Base-by-base conservation (phyloP, 2,797 vertebrate genomes). In the Melanotaenia trifasciata region DNA sequence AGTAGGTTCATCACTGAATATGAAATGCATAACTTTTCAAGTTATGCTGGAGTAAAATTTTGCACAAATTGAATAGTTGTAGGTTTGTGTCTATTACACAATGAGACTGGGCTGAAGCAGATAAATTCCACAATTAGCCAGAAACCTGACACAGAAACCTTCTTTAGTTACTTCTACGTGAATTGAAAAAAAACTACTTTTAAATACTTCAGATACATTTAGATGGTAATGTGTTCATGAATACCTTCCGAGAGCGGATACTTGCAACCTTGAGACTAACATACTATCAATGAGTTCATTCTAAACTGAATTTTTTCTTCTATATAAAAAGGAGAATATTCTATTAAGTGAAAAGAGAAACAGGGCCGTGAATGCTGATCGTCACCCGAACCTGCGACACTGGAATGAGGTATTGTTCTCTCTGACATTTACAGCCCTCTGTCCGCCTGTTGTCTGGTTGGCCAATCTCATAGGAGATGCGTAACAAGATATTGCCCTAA, bases 381-480 rank as follows among this genome's bases (percentile, higher is more conserved):
- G 3, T 13, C 18, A 18, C 43, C 18, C 11, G 18, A 11, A n/a
- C 20, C 62, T 57, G 60, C 3, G 28, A 57, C 26, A 2, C 16
- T 18, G 16, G 14, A 18, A 11, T 62, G 67, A 67, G 70, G 64
- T 57, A 51, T 64, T 67, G 56, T 71, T 36, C 54, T 67, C 50
- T 14, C 5, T 5, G 66, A 60, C 67, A 43, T 67, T 70, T 43
- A 65, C 9, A 11, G 26, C 26, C 30, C n/a, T 14, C 56, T 0
- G 26, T 60, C 76, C 53, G 38, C 60, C 62, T 24, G 35, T 62
- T 67, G 50, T 60, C 67, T 47, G 38, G 11, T 43, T 40, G 40
- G 28, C 76, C 53, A 63, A 26, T 38, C 43, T 53, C 33, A 3
- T 28, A 40, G 54, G 28, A 14, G 47, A 64, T n/a, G 43, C 9